Conservation (phyloP, 2,797 vertebrate species). For the Mus caroli region DNA sequence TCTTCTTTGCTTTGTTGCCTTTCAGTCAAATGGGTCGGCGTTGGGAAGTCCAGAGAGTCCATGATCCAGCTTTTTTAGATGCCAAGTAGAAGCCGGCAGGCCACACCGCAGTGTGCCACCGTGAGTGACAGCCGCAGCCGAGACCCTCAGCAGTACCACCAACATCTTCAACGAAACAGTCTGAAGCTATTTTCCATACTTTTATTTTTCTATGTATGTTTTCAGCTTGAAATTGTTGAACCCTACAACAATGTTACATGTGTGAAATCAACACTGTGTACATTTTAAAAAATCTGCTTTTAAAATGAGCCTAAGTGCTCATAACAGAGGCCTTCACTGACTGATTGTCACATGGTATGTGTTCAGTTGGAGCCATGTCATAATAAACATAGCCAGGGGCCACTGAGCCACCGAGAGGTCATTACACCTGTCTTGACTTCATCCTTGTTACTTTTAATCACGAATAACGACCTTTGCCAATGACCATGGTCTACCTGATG, state of each 20-base stretch:
- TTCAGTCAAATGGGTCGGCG: constrained; percentile 99
- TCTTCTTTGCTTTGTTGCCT: constrained; percentile 26
- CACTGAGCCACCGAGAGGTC: background rate
- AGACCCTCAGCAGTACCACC: constrained; percentile 57
- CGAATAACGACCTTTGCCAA: background rate
- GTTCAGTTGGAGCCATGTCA: background rate
- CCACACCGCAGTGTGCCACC: fast-evolving
- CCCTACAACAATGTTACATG: constrained; percentile 19
- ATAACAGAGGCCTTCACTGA: background rate
- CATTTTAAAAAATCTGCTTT: background rate
- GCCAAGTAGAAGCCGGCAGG: background rate
- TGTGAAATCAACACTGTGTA: background rate
- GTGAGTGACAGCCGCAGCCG: fast-evolving
- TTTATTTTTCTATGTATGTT: constrained; percentile 71
- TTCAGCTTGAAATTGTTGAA: constrained; percentile 39
- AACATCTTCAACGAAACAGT: constrained; percentile 57
- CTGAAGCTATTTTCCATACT: constrained; percentile 78
- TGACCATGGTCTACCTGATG: background rate
- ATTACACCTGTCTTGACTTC: background rate
- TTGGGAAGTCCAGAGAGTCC: constrained; percentile 98
- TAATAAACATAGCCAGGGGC: constrained; percentile 49
- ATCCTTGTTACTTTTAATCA: background rate
- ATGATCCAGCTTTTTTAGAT: constrained; percentile 99
- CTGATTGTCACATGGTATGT: fast-evolving
- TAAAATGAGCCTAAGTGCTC: background rate